These are phyloP conservation scores for Hybos culiciformis DNA, from an alignment of 2,888 invertebrate species.

Conservation along the genomic window DNA sequence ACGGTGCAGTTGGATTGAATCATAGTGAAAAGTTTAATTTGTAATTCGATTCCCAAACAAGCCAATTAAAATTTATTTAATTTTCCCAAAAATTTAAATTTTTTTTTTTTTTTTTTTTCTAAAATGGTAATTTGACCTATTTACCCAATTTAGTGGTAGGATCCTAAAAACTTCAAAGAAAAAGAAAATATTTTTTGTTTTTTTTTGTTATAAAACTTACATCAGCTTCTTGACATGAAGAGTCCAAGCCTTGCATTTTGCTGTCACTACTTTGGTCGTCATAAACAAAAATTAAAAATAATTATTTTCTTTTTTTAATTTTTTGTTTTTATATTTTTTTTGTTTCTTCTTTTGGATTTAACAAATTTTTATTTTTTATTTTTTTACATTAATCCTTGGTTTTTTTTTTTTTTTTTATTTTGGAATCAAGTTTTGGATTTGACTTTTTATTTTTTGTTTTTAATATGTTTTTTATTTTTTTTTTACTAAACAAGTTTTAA, in stretches of 20 bases:
- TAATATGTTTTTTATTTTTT: background rate
- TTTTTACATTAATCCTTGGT: background rate
- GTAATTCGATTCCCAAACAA: too few species aligned
- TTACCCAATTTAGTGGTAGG: too few species aligned
- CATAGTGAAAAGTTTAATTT: too few species aligned
- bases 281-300: constrained; percentile 26
- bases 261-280: constrained; percentile 15
- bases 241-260: constrained; percentile 54
- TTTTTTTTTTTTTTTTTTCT: too few species aligned
- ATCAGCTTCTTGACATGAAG: constrained; percentile 52
- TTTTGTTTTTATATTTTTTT: background rate
- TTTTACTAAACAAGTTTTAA: too few species aligned
- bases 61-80: too few species aligned
- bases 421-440: too few species aligned
- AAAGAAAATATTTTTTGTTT: too few species aligned
- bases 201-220: constrained; percentile 36
- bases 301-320: constrained; percentile 6
- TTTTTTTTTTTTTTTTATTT: background rate
- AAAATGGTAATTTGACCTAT: too few species aligned
- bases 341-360: background rate
- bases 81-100: too few species aligned
- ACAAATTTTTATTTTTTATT: background rate
- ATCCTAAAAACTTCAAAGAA: too few species aligned
- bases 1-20: too few species aligned
- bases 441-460: background rate